Evolutionary conservation across 2,797 vertebrate genomes (phyloP).

Genomic region (Distichodus sexfasciatus): DNA sequence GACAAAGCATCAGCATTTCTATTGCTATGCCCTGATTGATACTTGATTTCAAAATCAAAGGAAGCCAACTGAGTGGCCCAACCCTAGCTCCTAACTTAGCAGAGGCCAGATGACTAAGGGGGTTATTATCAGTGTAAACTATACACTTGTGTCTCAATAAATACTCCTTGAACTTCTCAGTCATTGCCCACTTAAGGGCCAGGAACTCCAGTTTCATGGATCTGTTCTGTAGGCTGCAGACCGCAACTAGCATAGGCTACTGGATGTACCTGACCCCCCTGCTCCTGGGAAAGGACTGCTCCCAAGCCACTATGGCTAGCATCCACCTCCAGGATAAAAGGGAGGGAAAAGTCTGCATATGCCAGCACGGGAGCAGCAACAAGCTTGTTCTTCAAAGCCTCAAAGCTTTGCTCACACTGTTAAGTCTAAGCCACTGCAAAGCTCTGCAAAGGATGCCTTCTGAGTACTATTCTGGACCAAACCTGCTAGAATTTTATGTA

Average conservation of each 20-base stretch:
- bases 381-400: background rate
- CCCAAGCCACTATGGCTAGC: slow-evolving; percentile 5
- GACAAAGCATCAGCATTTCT: too few relatives aligned
- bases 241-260: background rate
- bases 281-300: slow-evolving; percentile 1
- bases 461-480: too few relatives aligned
- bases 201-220: slow-evolving; percentile 8
- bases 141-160: background rate
- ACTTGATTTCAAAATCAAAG: slow-evolving; percentile 39
- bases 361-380: background rate
- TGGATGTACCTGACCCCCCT: background rate
- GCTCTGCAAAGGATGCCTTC: background rate
- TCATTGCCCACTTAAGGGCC: slow-evolving; percentile 24
- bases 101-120: background rate
- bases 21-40: too few relatives aligned
- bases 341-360: background rate
- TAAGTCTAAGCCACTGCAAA: background rate
- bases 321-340: slow-evolving; percentile 6
- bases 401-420: background rate
- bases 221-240: slow-evolving; percentile 1
- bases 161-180: slow-evolving; percentile 16
- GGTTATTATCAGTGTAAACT: slow-evolving; percentile 17
- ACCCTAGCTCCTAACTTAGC: background rate
- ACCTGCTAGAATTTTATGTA: too few relatives aligned
- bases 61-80: background rate